Evolutionary conservation across 2,113 vertebrate species (phyloP), one percentile per base, ranked within the genome.

Genomic region (Lycaon pictus): DNA sequence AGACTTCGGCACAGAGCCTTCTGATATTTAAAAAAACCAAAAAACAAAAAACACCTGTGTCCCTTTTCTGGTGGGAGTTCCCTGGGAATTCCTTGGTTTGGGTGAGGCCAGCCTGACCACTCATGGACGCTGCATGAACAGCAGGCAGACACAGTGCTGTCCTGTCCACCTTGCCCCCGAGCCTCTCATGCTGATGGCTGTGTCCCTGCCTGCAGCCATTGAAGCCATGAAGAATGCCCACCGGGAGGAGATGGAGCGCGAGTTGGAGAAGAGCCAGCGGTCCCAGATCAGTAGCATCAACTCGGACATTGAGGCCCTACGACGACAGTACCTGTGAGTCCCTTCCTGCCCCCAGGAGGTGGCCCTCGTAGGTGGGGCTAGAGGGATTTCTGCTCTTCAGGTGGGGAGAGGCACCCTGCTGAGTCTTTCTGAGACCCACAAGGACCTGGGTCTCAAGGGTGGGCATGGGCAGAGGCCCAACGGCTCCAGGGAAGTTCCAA

Each of bases 201-300:
- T 84, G 62, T 82, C 48, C 7, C 82, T 86, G 25, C 88, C 17
- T 51, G 0, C 94, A 99, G 99, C 99, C 94, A 99, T 99, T 4
- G 99, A 99, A 98, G 99, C 99, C 97, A 99, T 99, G 99, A 99
- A 99, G 98, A 99, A 99, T 0, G 99, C 99, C 0, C 99, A 99
- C 98, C 99, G 99, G 48, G 99, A 99, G 98, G 99, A 99, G 93
- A 98, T 99, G 98, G 99, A 99, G 74, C 98, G 99, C 1, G 99
- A 99, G 92, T 90, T 99, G 98, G 99, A 99, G 98, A 99, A 99
- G 98, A 99, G 98, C 79, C 99, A 99, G 62, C 99, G 99, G 53
- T 99, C 99, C 22, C 99, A 99, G 98, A 99, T 99, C 97, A 99
- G 99, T 93, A 99, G 99, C 27, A 97, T 99, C 97, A 99, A 99